phyloP scores from a whole-genome alignment of 2,888 invertebrate species.

The Julus scanicus region DNA sequence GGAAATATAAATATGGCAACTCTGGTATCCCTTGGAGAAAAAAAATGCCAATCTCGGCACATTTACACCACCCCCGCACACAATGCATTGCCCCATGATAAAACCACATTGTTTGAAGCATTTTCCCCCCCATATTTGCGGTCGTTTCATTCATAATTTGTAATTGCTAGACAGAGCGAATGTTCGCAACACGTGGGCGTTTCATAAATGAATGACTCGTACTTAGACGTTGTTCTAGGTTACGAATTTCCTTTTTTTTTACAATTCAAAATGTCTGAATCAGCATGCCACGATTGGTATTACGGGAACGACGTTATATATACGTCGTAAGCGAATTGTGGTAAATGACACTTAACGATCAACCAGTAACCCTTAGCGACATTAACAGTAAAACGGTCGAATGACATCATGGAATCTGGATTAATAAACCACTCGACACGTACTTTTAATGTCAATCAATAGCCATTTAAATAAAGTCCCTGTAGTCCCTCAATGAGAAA shows the following conservation, averaged over 20 bases:
- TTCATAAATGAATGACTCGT: background rate
- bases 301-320: no score
- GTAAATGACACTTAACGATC: background rate
- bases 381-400: background rate
- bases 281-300: no score
- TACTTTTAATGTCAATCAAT: background rate
- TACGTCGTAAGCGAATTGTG: no score
- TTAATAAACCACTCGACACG: background rate
- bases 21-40: no score
- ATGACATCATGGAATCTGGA: background rate
- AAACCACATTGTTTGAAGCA: no score
- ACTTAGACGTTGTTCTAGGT: background rate
- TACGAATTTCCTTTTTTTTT: background rate
- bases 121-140: background rate
- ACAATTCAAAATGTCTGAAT: background rate
- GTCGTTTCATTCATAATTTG: background rate
- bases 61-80: no score
- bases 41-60: no score
- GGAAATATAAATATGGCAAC: no score
- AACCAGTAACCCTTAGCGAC: slow-evolving; percentile 24
- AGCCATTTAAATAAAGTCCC: background rate
- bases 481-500: background rate
- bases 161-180: background rate
- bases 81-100: no score
- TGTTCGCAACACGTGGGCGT: background rate